Percentiles rank a stretch among this genome's conserved stretches.
These are phyloP conservation scores for Limnephilus lunatus DNA, from an alignment of 2,888 invertebrate genomes.

Conservation along the genomic window DNA sequence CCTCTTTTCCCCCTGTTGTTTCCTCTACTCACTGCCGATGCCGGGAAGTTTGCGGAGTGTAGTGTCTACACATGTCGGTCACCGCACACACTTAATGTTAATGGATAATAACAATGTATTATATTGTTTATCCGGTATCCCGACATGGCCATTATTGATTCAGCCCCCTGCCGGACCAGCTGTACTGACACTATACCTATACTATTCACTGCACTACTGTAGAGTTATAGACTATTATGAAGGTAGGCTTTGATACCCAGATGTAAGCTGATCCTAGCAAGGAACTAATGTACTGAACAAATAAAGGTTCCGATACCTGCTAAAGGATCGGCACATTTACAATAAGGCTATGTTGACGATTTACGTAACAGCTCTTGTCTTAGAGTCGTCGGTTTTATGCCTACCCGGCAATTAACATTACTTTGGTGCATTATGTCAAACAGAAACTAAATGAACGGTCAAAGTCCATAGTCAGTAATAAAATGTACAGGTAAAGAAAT, in stretches of 20 bases:
- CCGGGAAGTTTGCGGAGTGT: conserved; percentile 11
- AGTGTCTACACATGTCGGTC: conserved; percentile 13
- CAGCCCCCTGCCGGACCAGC: neutral
- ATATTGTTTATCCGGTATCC: conserved; percentile 40
- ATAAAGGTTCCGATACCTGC: neutral
- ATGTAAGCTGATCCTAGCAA: neutral
- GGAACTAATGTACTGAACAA: neutral
- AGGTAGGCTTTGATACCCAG: neutral
- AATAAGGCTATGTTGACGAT: neutral
- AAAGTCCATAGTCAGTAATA: no score
- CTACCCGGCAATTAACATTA: neutral
- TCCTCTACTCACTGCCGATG: neutral
- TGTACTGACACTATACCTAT: neutral
- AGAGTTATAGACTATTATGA: neutral
- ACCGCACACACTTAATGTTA: conserved; percentile 43
- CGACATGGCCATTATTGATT: conserved; percentile 29
- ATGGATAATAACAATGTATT: conserved; percentile 44
- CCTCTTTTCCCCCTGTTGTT: neutral
- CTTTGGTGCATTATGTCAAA: no score
- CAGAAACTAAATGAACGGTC: no score
- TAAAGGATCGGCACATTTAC: neutral
- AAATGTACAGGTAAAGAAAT: no score
- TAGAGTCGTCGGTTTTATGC: neutral
- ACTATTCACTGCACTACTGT: neutral
- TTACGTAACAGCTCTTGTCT: neutral